These are phyloP conservation scores for Drosophila villosipedis DNA, from an alignment of 2,888 invertebrate species.

Conservation along the genomic window DNA sequence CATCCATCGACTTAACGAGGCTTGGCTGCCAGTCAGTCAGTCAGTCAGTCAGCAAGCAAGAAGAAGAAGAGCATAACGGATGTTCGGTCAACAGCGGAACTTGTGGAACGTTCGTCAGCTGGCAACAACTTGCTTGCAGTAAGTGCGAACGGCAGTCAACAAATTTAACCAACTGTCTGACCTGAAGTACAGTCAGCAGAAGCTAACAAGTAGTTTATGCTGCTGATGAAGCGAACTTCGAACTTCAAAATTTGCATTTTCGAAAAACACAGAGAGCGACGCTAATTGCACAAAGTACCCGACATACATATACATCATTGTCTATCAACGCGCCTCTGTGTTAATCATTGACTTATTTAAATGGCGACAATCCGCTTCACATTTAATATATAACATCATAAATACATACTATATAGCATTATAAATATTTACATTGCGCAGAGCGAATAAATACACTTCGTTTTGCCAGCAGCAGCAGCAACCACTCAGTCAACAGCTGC, in stretches of 20 bases:
- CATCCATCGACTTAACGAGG: constrained; percentile 21
- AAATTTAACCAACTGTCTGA: not conserved
- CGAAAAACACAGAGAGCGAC: not conserved
- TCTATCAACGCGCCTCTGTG: not conserved
- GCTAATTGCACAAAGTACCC: constrained; percentile 7
- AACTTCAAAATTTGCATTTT: constrained; percentile 7
- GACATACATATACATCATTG: no score
- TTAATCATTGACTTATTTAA: constrained; percentile 33
- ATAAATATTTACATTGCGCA: constrained; percentile 63
- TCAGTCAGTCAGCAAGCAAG: not conserved
- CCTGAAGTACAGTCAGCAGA: constrained; percentile 27
- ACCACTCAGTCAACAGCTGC: constrained; percentile 31
- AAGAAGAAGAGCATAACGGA: constrained; percentile 26
- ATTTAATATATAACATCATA: constrained; percentile 49
- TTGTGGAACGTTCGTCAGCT: constrained; percentile 8
- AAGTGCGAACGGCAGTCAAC: constrained; percentile 11
- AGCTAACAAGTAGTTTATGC: constrained; percentile 21
- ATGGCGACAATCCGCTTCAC: constrained; percentile 26
- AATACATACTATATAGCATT: constrained; percentile 37
- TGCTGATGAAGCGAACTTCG: constrained; percentile 27
- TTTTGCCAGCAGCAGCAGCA: constrained; percentile 28
- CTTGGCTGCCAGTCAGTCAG: not conserved
- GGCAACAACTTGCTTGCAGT: constrained; percentile 14
- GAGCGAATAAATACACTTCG: constrained; percentile 55
- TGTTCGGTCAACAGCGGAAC: constrained; percentile 51